Evolutionary conservation across 2,888 invertebrate genomes (phyloP).

Genomic region (Tuberolachnus salignus): DNA sequence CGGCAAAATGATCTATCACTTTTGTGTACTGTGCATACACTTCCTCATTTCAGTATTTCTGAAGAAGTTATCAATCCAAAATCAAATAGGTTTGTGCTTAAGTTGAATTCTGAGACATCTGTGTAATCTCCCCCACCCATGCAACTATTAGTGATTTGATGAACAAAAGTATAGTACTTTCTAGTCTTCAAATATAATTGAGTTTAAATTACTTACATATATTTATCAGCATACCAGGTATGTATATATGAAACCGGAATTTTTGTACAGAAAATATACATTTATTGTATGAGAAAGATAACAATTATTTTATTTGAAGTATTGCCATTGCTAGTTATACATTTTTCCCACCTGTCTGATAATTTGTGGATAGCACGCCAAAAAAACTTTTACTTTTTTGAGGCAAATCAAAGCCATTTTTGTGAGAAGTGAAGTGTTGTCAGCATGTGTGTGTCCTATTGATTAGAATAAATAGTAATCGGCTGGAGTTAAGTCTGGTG

Average conservation of each 20-base stretch:
- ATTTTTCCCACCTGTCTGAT: not conserved
- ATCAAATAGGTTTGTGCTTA: constrained; percentile 90
- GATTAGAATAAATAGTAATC: no score
- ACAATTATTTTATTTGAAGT: not conserved
- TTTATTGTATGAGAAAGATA: not conserved
- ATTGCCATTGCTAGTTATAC: not conserved
- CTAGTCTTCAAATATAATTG: constrained; percentile 47
- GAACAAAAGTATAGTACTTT: constrained; percentile 36
- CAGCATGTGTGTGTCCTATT: no score
- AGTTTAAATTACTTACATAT: constrained; percentile 25
- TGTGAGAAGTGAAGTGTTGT: no score
- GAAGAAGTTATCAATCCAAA: constrained; percentile 97
- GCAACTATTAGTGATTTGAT: constrained; percentile 15
- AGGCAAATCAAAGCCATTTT: no score
- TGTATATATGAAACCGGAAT: not conserved
- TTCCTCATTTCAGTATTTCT: constrained; percentile 93
- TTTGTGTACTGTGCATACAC: constrained; percentile 79
- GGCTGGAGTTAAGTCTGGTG: no score
- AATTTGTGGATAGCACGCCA: not conserved
- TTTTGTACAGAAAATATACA: not conserved
- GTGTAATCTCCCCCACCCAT: constrained; percentile 71
- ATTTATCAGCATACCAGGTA: constrained; percentile 16
- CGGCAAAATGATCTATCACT: constrained; percentile 92
- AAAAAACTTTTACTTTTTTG: no score
- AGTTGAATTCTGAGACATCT: constrained; percentile 94